phyloP scores from a whole-genome alignment of 1,140 invertebrate species.

The Branchinecta lindahli region DNA sequence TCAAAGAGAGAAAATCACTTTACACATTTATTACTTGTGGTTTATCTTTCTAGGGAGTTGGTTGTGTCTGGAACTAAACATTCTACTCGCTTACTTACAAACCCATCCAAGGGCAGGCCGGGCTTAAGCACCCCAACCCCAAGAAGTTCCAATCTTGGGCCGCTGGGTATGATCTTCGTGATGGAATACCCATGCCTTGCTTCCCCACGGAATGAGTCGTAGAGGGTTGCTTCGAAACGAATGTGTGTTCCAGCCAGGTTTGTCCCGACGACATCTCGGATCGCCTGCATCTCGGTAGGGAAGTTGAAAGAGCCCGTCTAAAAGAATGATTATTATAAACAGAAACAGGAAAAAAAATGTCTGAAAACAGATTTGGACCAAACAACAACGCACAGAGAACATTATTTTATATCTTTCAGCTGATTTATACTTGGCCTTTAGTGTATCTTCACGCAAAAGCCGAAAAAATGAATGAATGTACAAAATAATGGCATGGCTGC shows the following conservation, averaged over 20 bases:
- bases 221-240: constrained; percentile 14
- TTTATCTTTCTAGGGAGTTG: too few species aligned
- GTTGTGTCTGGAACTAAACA: too few species aligned
- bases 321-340: neutral
- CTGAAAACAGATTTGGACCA: neutral
- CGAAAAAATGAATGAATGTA: too few species aligned
- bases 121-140: constrained; percentile 42
- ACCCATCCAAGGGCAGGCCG: constrained; percentile 35
- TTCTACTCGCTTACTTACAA: constrained; percentile 28
- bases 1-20: too few species aligned
- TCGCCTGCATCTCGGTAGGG: constrained; percentile 12
- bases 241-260: constrained; percentile 10
- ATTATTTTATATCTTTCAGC: too few species aligned
- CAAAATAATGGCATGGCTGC: too few species aligned
- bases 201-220: constrained; percentile 30
- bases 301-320: constrained; percentile 17
- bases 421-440: too few species aligned
- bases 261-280: constrained; percentile 9
- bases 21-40: too few species aligned
- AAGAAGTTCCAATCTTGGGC: constrained; percentile 36
- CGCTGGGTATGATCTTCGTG: constrained; percentile 35
- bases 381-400: too few species aligned
- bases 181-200: constrained; percentile 33
- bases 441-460: too few species aligned
- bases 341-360: neutral